phyloP scores from a whole-genome alignment of 2,888 invertebrate species.

The Aquatica leii region DNA sequence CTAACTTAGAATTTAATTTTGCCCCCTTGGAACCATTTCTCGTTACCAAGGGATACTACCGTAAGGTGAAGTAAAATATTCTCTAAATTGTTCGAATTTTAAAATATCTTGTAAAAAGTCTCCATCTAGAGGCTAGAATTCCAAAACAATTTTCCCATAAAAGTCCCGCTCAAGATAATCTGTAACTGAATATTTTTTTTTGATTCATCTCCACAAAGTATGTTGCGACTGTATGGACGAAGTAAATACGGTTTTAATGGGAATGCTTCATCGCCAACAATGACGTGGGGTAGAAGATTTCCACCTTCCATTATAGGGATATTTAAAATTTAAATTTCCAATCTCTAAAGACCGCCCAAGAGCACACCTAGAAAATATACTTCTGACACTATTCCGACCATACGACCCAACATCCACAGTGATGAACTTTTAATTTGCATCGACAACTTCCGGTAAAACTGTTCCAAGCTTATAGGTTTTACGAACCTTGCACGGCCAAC shows the following conservation, averaged over 20 bases:
- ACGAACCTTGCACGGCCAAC: too few relatives aligned
- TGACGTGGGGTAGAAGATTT: slow-evolving; percentile 15
- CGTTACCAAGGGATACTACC: slow-evolving; percentile 1
- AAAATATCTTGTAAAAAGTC: slow-evolving; percentile 8
- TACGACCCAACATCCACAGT: slow-evolving; percentile 40
- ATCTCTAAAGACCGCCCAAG: slow-evolving; percentile 4
- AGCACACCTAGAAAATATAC: not conserved
- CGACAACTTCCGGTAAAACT: slow-evolving; percentile 41
- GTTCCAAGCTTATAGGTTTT: too few relatives aligned
- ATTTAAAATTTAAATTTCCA: not conserved
- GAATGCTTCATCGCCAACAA: slow-evolving; percentile 23
- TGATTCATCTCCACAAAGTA: slow-evolving; percentile 7
- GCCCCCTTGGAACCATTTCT: slow-evolving; percentile 7
- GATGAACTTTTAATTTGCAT: slow-evolving; percentile 39
- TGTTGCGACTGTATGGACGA: slow-evolving; percentile 13
- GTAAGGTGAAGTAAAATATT: not conserved
- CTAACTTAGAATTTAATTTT: not conserved
- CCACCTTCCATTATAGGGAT: too few relatives aligned
- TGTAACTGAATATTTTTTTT: slow-evolving; percentile 25
- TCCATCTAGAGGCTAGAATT: not conserved
- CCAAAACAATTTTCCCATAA: slow-evolving; percentile 16
- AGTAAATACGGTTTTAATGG: slow-evolving; percentile 23
- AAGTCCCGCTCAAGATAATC: slow-evolving; percentile 19
- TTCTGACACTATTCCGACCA: slow-evolving; percentile 8
- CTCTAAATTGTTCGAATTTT: slow-evolving; percentile 8